Base-by-base conservation (phyloP, 2,888 invertebrate species). In the Leptinotarsa rubiginosa region DNA sequence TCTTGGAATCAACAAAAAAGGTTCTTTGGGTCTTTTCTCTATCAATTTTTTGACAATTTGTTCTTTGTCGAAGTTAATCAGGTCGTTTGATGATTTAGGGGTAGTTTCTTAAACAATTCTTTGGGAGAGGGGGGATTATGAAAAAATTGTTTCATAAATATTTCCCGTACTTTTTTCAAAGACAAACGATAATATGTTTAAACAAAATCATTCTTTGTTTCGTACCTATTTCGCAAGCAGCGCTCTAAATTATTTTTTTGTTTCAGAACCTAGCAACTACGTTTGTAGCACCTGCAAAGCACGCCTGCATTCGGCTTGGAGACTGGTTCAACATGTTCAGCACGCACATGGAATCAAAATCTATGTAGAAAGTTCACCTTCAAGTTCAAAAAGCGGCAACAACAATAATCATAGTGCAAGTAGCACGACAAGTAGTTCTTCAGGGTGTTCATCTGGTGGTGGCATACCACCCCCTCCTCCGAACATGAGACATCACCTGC, bases 271-370 rank as follows among this genome's bases (percentile, higher is more conserved):
- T 80, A 95, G 95, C 89, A 96, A 95, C 90, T 95, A 97, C 88
- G 94, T 96, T 80, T 98, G 98, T 86, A 95, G 95, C 65, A 97
- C 97, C 81, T 98, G 98, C 90, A 96, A 97, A 85, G 94, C 95
- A 78, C 93, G 95, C 68, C 93, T 96, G 82, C 93, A 93, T 82
- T 97, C 97, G n/a, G 97, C 98, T 10, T 98, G 98, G 98, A 92
- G 95, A 74, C 90, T 98, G 76, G 92, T 98, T 56, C 97, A 98
- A 87, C 98, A 98, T 87, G 97, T 96, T 47, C 98, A 98, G 88
- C 95, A 95, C 84, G 93, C 94, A 75, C 98, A 98, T 85, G 97
- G 97, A 22, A 94, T 98, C 77, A 95, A 96, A 88, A 96, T 98
- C 84, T 98, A 97, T 90, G 92, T 94, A 70, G 95, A 95, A 83